Percentiles rank a stretch among this genome's conserved stretches.
Evolutionary conservation across 1,140 invertebrate species (phyloP).

Genomic region (Berghia stephanieae): DNA sequence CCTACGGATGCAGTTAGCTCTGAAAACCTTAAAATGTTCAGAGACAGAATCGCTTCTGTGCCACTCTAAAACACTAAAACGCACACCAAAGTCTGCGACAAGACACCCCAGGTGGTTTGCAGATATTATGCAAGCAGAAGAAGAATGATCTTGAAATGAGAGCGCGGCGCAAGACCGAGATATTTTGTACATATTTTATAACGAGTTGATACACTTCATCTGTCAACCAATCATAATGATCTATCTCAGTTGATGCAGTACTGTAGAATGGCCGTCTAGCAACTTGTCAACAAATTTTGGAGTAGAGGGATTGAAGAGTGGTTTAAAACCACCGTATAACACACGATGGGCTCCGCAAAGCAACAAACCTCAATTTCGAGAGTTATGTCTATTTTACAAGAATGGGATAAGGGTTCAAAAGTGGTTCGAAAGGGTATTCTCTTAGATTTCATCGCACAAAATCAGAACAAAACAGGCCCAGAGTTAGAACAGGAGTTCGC

Average conservation of each 20-base stretch:
- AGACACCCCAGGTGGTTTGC: too few relatives aligned
- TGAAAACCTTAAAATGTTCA: too few relatives aligned
- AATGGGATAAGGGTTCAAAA: conserved; percentile 67
- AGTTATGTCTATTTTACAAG: conserved; percentile 61
- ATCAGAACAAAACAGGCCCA: conserved; percentile 66
- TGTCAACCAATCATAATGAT: too few relatives aligned
- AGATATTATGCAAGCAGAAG: too few relatives aligned
- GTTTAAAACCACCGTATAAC: not conserved
- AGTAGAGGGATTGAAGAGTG: not conserved
- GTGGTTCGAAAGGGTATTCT: conserved; percentile 59
- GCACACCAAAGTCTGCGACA: too few relatives aligned
- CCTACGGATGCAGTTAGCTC: too few relatives aligned
- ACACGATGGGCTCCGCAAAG: conserved; percentile 63
- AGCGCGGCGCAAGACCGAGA: too few relatives aligned
- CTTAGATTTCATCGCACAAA: conserved; percentile 63
- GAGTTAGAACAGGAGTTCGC: conserved; percentile 67
- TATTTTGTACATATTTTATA: too few relatives aligned
- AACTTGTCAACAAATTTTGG: conserved; percentile 40
- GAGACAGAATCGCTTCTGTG: too few relatives aligned
- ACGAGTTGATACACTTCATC: too few relatives aligned
- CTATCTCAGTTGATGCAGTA: not conserved
- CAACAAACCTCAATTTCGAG: conserved; percentile 63
- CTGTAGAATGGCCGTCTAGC: conserved; percentile 48
- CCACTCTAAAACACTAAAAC: too few relatives aligned
- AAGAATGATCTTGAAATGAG: too few relatives aligned